Evolutionary conservation across 2,888 invertebrate genomes (phyloP), one percentile per base, ranked within the genome.

Genomic region (Caenorhabditis auriculariae): DNA sequence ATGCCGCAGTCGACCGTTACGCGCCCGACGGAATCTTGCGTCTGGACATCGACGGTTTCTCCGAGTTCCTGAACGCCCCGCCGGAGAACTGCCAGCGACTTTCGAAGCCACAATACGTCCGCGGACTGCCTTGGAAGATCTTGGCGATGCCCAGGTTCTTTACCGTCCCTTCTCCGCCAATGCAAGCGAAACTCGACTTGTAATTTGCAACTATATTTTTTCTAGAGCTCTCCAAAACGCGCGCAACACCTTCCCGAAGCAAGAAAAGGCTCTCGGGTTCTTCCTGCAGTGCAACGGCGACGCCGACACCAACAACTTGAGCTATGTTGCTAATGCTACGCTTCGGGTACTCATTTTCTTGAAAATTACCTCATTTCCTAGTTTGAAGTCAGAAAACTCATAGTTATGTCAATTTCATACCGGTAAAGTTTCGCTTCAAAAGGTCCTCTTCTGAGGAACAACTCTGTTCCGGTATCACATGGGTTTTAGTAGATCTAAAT

Each of bases 81-180:
- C 88, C 54, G 19, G 65, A 65, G 0, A 53, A 46, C 32, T 66
- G 59, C 27, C 69, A 69, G 35, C 41, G 67, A 1, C 38, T 95
- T 28, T 94, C 95, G 38, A 90, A 90, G 41, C 89, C 94, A 3
- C 91, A 91, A 76, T 93, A 89, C 83, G 93, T 95, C 3, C 88
- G 96, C 54, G 95, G 95, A 85, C 85, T 98, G 75, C 96, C 96
- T 58, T 98, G 86, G 86, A 93, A 93, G 85, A 96, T 98, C 66
- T 92, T 98, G 91, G 92, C 93, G 28, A 94, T 96, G 90, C 93
- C 93, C 4, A 87, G 94, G 69, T 66, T n/a, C 7, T 15, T 12
- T n/a, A 1, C 9, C 2, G 35, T 35, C n/a, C 12, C 35, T 1
- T 12, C n/a, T 35, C n/a, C n/a, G 35, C 35, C 35, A 35, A 35